Percentiles rank a stretch among this genome's conserved stretches.
Conservation (phyloP, 2,797 vertebrate genomes). For the Bradypodion ventrale region DNA sequence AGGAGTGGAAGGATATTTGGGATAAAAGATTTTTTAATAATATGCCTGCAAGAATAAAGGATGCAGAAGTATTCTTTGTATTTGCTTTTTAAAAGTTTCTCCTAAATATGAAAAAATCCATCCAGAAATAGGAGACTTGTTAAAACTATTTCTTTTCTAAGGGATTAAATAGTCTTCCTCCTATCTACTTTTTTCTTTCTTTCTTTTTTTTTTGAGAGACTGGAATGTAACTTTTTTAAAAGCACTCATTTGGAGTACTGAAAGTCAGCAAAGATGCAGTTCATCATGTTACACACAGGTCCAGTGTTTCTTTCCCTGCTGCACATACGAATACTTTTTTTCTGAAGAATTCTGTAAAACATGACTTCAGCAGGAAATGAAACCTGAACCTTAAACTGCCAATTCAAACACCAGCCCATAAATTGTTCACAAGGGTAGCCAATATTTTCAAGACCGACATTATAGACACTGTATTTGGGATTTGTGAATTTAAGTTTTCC, state of each 20-base stretch:
- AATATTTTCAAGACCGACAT: not conserved
- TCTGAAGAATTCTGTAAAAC: constrained; percentile 18
- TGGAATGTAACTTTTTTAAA: not conserved
- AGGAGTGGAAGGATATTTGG: too few relatives aligned
- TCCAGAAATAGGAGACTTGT: not conserved
- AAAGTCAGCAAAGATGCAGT: not conserved
- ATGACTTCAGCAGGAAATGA: constrained; percentile 39
- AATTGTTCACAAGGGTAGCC: not conserved
- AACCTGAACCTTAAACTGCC: constrained; percentile 23
- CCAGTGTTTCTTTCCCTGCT: constrained; percentile 9
- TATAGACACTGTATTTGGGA: not conserved
- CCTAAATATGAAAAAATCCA: not conserved
- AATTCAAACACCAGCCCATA: not conserved
- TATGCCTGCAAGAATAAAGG: not conserved
- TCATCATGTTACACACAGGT: not conserved
- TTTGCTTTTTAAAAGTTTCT: not conserved
- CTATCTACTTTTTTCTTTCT: not conserved
- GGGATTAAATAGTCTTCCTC: not conserved
- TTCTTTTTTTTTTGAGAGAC: not conserved
- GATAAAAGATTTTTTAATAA: too few relatives aligned
- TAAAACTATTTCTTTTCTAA: not conserved
- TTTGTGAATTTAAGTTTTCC: not conserved
- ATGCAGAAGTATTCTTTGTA: not conserved
- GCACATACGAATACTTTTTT: not conserved
- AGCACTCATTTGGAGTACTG: not conserved